phyloP scores from a whole-genome alignment of 2,113 vertebrate species.

The Malurus cyaneus region DNA sequence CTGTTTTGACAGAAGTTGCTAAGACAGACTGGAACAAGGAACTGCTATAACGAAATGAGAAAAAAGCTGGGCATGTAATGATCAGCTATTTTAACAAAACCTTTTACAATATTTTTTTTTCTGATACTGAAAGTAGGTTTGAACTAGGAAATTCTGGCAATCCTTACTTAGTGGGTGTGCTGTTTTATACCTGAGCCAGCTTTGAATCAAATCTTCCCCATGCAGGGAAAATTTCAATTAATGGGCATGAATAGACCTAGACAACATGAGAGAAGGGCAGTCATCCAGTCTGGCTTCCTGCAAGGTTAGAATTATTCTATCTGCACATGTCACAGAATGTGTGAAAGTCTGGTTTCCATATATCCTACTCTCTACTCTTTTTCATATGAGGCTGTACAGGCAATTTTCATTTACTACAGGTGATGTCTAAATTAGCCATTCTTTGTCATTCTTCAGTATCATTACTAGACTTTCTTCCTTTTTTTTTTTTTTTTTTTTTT shows the following conservation, averaged over 20 bases:
- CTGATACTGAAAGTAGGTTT: background rate
- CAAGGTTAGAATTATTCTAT: background rate
- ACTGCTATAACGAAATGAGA: background rate
- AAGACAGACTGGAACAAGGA: background rate
- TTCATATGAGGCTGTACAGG: background rate
- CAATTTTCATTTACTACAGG: background rate
- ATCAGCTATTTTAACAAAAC: background rate
- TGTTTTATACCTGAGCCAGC: background rate
- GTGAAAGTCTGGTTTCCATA: background rate
- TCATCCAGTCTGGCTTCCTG: background rate
- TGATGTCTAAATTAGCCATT: background rate
- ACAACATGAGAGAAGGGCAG: background rate
- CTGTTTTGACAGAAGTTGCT: background rate
- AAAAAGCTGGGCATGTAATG: background rate
- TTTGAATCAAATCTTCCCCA: background rate
- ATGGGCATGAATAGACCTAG: background rate
- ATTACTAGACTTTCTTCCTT: background rate
- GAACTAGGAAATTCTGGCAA: background rate
- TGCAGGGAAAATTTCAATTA: background rate
- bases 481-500: background rate
- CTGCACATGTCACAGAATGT: background rate
- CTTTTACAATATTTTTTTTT: background rate
- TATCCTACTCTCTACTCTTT: background rate
- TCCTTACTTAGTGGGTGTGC: background rate
- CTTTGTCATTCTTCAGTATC: background rate